These are phyloP conservation scores for Heteromurus nitidus DNA, from an alignment of 2,888 invertebrate species.

Conservation along the genomic window DNA sequence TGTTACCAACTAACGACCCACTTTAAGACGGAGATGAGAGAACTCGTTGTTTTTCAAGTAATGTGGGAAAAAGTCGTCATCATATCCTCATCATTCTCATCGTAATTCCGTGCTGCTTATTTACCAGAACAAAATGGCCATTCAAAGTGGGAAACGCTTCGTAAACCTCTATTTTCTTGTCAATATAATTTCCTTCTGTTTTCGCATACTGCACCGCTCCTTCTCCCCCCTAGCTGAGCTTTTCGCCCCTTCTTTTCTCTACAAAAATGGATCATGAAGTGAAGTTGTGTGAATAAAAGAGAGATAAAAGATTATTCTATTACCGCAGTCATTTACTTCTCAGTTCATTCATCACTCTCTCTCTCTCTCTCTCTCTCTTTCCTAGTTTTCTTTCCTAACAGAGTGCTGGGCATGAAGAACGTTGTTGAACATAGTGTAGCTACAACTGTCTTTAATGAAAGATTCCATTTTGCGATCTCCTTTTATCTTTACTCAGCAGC, in stretches of 20 bases:
- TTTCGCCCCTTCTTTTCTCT: neutral
- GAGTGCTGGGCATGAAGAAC: neutral
- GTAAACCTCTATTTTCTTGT: slow-evolving; percentile 17
- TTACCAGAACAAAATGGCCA: slow-evolving; percentile 15
- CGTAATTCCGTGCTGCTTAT: slow-evolving; percentile 1
- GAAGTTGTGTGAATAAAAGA: neutral
- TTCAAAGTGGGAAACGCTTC: slow-evolving; percentile 32
- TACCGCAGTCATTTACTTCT: neutral
- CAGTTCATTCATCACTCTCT: neutral
- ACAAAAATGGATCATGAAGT: neutral
- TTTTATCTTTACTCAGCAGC: neutral
- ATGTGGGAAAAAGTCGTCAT: too few relatives aligned
- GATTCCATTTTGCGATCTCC: slow-evolving; percentile 7
- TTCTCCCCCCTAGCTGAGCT: neutral
- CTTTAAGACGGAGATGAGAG: neutral
- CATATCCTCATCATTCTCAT: too few relatives aligned
- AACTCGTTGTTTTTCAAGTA: too few relatives aligned
- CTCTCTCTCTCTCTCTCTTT: neutral
- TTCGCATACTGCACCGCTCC: too few relatives aligned
- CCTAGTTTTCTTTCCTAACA: neutral
- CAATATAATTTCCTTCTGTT: neutral
- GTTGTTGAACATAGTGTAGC: neutral
- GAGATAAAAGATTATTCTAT: neutral
- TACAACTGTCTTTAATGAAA: neutral
- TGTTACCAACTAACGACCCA: neutral